phyloP scores from a whole-genome alignment of 2,888 invertebrate species.

The Eremobia ochroleuca region DNA sequence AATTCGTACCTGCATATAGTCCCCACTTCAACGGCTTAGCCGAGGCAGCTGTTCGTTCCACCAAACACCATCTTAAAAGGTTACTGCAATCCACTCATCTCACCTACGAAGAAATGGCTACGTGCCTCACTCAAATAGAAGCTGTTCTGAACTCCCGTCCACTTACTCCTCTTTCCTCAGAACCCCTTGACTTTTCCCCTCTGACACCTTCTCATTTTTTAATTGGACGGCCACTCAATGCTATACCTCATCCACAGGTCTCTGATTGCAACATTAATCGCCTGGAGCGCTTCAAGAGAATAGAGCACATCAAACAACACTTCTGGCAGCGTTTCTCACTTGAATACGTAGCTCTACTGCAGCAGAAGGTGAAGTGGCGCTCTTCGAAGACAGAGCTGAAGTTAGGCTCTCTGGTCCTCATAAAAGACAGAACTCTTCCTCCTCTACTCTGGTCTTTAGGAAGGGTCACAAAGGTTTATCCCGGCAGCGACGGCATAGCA shows the following conservation, averaged over 20 bases:
- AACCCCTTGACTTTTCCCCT: no score
- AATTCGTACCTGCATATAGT: not conserved
- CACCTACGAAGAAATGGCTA: not conserved
- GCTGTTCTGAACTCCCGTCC: no score
- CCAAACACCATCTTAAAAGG: not conserved
- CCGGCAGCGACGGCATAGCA: no score
- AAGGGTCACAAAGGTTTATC: no score
- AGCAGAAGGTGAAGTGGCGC: not conserved
- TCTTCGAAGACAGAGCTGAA: not conserved
- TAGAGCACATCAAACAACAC: not conserved
- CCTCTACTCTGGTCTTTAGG: no score
- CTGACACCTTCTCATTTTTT: no score
- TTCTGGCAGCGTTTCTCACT: not conserved
- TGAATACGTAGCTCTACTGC: not conserved
- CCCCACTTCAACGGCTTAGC: not conserved
- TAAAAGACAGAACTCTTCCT: no score
- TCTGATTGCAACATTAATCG: not conserved
- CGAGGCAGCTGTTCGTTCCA: not conserved
- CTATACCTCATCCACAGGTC: not conserved
- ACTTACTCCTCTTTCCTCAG: no score
- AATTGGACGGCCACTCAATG: no score
- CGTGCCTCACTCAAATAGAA: no score
- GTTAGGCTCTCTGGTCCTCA: no score
- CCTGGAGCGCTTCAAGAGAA: not conserved
- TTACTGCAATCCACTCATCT: no score